Conservation (phyloP, 2,888 invertebrate genomes). For the Drosophila nigricruria region DNA sequence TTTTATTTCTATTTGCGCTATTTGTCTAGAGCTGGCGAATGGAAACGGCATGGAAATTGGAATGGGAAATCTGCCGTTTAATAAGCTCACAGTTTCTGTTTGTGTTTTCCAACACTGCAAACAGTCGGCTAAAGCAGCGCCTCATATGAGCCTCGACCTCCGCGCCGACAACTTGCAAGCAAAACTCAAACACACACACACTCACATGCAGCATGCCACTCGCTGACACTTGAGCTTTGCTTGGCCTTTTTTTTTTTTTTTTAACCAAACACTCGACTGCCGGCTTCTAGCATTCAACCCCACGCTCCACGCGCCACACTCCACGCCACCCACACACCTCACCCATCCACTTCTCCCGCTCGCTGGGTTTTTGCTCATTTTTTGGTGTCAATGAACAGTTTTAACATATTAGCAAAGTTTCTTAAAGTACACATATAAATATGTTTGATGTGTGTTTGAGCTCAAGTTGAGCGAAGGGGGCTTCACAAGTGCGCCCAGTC, state of each 20-base stretch:
- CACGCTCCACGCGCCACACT: not conserved
- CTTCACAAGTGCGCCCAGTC: not conserved
- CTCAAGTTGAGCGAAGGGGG: slow-evolving; percentile 15
- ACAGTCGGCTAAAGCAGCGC: slow-evolving; percentile 53
- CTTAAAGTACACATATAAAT: slow-evolving; percentile 77
- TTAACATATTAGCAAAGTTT: slow-evolving; percentile 82
- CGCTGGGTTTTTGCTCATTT: slow-evolving; percentile 70
- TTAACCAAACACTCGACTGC: slow-evolving; percentile 37
- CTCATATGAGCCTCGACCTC: slow-evolving; percentile 51
- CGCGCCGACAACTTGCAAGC: slow-evolving; percentile 40
- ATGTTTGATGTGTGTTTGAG: slow-evolving; percentile 72
- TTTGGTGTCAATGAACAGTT: slow-evolving; percentile 81
- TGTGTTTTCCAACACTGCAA: slow-evolving; percentile 78
- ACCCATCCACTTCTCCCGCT: slow-evolving; percentile 18
- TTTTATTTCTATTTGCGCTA: slow-evolving; percentile 76
- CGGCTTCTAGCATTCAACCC: slow-evolving; percentile 5
- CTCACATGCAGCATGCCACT: slow-evolving; percentile 26
- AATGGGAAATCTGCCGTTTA: slow-evolving; percentile 66
- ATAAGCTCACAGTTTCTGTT: slow-evolving; percentile 80
- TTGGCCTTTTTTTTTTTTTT: slow-evolving; percentile 40
- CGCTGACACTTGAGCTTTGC: slow-evolving; percentile 64
- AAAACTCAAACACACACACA: slow-evolving; percentile 45
- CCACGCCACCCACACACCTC: not conserved
- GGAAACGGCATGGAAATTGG: slow-evolving; percentile 21
- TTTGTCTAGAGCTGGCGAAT: slow-evolving; percentile 66